Conservation (phyloP, 30 jellyfish, hydroid and myxozoan species). For the Turritopsis dohrnii region DNA sequence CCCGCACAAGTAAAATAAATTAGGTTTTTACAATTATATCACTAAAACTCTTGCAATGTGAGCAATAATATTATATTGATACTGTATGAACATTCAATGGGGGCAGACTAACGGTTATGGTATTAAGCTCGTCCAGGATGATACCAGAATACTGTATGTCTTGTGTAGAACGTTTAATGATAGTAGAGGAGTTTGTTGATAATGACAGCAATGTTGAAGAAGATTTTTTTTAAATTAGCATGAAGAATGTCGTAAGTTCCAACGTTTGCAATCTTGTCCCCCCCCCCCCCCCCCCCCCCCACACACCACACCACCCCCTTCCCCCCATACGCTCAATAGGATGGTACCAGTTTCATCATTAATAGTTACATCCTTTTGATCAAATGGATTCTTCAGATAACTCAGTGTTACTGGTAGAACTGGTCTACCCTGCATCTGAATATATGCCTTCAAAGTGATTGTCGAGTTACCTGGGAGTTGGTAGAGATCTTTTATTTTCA, state of each 20-base stretch:
- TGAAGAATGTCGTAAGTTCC: conserved; percentile 3
- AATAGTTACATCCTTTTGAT: conserved; percentile 1
- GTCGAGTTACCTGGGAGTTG: neutral
- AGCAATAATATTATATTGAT: neutral
- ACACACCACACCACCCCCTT: too few species aligned
- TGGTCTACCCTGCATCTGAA: neutral
- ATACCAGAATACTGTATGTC: neutral
- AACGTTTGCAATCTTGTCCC: neutral
- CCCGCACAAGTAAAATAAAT: neutral
- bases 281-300: too few species aligned
- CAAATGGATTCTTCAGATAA: neutral
- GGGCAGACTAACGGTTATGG: neutral
- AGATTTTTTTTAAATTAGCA: neutral
- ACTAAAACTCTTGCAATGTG: neutral
- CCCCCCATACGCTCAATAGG: neutral
- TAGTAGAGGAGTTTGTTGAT: conserved; percentile 11
- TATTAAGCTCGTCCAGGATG: neutral
- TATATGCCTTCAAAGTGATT: neutral
- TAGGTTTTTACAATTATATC: neutral
- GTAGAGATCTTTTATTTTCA: neutral
- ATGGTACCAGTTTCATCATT: conserved; percentile 1
- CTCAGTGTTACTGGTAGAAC: neutral
- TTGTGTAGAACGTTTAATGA: neutral
- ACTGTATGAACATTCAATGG: conserved; percentile 3
- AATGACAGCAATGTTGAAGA: neutral